Conservation (phyloP, 2,113 vertebrate species). For the Athene noctua region DNA sequence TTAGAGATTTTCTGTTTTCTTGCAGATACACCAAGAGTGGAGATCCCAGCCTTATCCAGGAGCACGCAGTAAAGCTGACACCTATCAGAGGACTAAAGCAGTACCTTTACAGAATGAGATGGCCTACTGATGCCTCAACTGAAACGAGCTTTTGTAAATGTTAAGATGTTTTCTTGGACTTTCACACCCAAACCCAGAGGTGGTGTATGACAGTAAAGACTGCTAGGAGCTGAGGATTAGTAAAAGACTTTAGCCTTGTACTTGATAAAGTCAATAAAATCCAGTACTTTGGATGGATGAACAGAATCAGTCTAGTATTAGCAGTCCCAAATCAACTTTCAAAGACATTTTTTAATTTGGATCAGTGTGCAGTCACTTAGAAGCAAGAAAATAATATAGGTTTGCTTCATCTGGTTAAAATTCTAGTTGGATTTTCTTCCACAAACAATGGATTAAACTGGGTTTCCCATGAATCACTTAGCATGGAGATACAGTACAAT, state of each 20-base stretch:
- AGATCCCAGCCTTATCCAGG: neutral
- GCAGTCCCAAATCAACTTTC: neutral
- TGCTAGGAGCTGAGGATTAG: neutral
- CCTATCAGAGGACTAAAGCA: neutral
- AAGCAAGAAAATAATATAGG: neutral
- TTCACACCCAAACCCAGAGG: neutral
- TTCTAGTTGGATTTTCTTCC: neutral
- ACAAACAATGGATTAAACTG: neutral
- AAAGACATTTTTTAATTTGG: neutral
- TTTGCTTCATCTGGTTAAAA: neutral
- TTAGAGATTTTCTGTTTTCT: neutral
- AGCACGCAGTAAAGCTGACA: neutral
- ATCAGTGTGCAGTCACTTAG: neutral
- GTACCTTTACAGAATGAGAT: neutral
- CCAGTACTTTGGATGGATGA: neutral
- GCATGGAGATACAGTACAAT: neutral
- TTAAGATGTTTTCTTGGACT: neutral
- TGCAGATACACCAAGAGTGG: neutral
- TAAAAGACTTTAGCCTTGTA: neutral
- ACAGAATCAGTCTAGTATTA: neutral
- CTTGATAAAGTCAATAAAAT: neutral
- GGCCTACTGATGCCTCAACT: neutral
- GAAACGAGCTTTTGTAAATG: neutral
- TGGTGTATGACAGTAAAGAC: too few relatives aligned
- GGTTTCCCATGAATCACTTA: neutral